phyloP scores from a whole-genome alignment of 1,140 invertebrate species.

The Oncopeltus fasciatus region DNA sequence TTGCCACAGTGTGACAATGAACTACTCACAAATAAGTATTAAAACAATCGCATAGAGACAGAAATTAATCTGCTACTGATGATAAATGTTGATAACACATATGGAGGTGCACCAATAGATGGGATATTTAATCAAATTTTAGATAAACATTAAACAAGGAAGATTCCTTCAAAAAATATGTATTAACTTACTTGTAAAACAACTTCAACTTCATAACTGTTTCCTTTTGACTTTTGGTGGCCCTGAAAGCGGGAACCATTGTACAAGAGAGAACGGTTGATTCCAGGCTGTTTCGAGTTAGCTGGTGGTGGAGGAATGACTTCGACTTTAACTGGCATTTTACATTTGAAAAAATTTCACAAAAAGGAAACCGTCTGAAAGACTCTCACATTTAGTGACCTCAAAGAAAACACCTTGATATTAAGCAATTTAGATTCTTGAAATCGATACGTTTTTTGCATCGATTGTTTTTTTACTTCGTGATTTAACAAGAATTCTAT shows the following conservation, averaged over 20 bases:
- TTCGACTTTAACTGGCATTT: constrained; percentile 60
- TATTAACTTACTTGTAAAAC: constrained; percentile 72
- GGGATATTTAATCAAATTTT: not conserved
- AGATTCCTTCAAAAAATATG: not conserved
- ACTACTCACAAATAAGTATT: no score
- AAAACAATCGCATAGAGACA: no score
- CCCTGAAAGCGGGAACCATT: constrained; percentile 92
- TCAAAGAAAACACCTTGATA: no score
- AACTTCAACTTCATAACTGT: constrained; percentile 93
- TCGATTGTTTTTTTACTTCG: not conserved
- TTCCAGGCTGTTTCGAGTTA: constrained; percentile 80
- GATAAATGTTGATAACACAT: not conserved
- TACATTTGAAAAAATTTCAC: constrained; percentile 16
- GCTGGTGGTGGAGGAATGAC: constrained; percentile 74
- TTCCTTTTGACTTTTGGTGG: constrained; percentile 91
- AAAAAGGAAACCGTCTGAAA: constrained; percentile 1
- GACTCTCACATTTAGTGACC: not conserved
- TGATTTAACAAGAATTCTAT: not conserved
- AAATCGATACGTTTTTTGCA: not conserved
- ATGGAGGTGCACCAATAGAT: not conserved
- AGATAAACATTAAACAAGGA: not conserved
- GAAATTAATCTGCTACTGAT: no score
- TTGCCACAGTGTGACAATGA: no score
- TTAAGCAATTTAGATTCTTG: not conserved
- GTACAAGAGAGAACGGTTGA: constrained; percentile 75